Percentiles rank a stretch among this genome's conserved stretches.
Conservation (phyloP, 2,797 vertebrate genomes). For the Pelochelys cantorii region DNA sequence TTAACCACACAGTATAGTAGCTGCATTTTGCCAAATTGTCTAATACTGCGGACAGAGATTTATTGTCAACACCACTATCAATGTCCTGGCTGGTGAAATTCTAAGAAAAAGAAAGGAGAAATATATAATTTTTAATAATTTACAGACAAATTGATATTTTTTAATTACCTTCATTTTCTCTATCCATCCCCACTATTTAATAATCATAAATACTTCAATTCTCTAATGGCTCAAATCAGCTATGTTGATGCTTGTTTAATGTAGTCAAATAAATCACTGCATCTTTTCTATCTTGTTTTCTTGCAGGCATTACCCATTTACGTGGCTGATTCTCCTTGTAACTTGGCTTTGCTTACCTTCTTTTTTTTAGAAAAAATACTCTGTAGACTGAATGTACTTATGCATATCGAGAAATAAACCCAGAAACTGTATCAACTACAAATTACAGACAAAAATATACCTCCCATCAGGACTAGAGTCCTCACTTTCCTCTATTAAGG, state of each 20-base stretch:
- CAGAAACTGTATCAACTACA: background rate
- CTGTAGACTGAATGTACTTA: background rate
- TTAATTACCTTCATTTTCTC: background rate
- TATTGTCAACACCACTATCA: constrained; percentile 56
- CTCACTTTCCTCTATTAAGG: background rate
- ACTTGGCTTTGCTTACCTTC: background rate
- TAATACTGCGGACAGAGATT: constrained; percentile 81
- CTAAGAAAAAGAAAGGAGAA: constrained; percentile 76
- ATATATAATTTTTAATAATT: background rate
- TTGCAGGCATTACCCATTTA: background rate
- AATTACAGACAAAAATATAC: background rate
- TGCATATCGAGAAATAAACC: background rate
- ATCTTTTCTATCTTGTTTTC: background rate
- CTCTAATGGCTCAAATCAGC: background rate
- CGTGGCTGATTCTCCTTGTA: background rate
- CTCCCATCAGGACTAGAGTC: background rate
- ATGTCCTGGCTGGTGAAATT: constrained; percentile 82
- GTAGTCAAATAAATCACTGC: background rate
- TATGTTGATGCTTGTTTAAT: background rate
- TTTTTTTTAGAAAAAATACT: background rate
- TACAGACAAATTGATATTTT: background rate
- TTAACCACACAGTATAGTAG: constrained; percentile 92
- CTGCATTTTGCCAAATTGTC: constrained; percentile 87
- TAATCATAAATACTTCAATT: background rate
- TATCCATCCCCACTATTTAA: background rate